Evolutionary conservation across 1,140 invertebrate genomes (phyloP), one percentile per base, ranked within the genome.

Genomic region (Scaptomyza graminum): DNA sequence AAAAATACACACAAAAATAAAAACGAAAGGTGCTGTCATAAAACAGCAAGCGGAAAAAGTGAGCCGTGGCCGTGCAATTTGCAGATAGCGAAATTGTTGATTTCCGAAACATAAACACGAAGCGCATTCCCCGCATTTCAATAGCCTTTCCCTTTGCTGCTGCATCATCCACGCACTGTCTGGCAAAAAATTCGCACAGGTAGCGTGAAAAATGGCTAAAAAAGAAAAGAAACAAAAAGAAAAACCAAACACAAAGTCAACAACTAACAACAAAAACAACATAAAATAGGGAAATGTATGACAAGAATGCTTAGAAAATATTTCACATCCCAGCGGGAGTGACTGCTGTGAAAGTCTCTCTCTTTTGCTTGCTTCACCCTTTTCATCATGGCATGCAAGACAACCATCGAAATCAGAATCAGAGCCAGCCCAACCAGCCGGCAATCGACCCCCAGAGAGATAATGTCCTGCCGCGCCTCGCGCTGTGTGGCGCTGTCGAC

Each of bases 21-120:
- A 64, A 82, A 69, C 12, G 77, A 49, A 70, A 74, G 82, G 69
- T 70, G 60, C 16, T 63, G 50, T 64, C 82, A 83, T 88, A 88
- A 88, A 88, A 88, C 79, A 81, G 73, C 84, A 70, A 85, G 79
- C 79, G 72, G 62, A 60, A 82, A 82, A 74, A 76, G 71, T 68
- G 70, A 81, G 67, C 56, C 66, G 65, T 68, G 64, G 74, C 54
- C 82, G n/a, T 63, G 74, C 81, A 82, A 83, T 90, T 90, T 90
- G 78, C 64, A 85, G 81, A 90, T 90, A 90, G 79, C 68, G 62
- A 76, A 80, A 76, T 88, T 90, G 31, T 90, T 90, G 76, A 90
- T 90, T 90, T 90, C 79, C 76, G 71, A 81, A 90, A 90, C 82
- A 88, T 90, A 90, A 90, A 90, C 87, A 90, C 78, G 66, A 61